Base-by-base conservation (phyloP, 1,140 invertebrate species). In the Ceratitis capitata region DNA sequence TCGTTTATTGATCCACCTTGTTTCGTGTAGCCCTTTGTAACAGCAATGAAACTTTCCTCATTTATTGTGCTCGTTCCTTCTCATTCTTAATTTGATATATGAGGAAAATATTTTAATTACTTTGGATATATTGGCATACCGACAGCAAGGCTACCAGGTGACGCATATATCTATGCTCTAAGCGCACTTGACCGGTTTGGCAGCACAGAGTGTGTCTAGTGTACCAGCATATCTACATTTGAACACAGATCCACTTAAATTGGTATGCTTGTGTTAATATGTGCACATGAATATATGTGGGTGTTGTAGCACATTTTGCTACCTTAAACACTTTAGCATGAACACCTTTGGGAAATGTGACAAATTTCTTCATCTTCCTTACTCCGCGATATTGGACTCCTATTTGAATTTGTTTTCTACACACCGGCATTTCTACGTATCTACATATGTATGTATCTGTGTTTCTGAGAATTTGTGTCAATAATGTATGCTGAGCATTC, bases 101-200 rank as follows among this genome's bases (percentile, higher is more conserved):
- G 69, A 45, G 69, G 39, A 78, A 78, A 78, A 78, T 78, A 78
- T 78, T 78, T 78, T 78, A 78, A 78, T 78, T 78, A 78, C 69
- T 78, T 47, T 45, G 69, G n/a, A 78, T 78, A 26, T 61, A 78
- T 78, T 45, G 69, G 39, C 69, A 45, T 61, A 4, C 19, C 19
- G 69, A 39, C 32, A 45, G n/a, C 32, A 16, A 74, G 64, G 35
- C 42, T 32, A 5, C 39, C 39, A 74, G 64, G 35, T 74, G 64
- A 5, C 39, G 35, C 64, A 74, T 16, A 74, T 39, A 45, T n/a
- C n/a, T n/a, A n/a, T n/a, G n/a, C n/a, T n/a, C 19, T 4, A 23
- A 26, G 19, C 64, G 29, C 35, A 78, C 32, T 47, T 45, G n/a
- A 42, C 32, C 61, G 29, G 32, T 3, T 32, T n/a, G 19, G 0